Evolutionary conservation across 53 echinoderm and acorn worm species (phyloP).

Genomic region (Patiria pectinifera): DNA sequence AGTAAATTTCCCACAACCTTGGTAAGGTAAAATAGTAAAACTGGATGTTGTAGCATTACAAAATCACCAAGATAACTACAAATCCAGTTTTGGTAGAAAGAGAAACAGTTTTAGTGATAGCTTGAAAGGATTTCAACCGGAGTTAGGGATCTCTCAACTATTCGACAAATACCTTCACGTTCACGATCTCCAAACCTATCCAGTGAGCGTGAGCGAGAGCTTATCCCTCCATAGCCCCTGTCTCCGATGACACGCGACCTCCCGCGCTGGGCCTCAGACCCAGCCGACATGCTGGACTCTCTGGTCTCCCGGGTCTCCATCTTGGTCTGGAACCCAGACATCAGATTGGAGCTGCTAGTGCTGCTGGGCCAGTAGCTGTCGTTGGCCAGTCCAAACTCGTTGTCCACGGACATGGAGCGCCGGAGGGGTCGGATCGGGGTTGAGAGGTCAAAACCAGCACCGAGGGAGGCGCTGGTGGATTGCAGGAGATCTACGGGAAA

Average conservation of each 20-base stretch:
- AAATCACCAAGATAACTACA: background rate
- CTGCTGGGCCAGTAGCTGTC: slow-evolving; percentile 30
- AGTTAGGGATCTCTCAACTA: background rate
- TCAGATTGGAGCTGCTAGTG: slow-evolving; percentile 7
- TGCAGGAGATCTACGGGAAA: slow-evolving; percentile 31
- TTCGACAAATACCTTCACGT: slow-evolving; percentile 49
- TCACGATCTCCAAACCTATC: slow-evolving; percentile 66
- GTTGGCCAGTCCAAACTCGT: slow-evolving; percentile 45
- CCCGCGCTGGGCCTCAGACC: slow-evolving; percentile 27
- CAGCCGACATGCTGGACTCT: background rate
- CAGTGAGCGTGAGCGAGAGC: slow-evolving; percentile 57
- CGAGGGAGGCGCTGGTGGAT: slow-evolving; percentile 8
- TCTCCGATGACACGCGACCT: slow-evolving; percentile 36
- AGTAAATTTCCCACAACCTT: background rate
- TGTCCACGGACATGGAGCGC: slow-evolving; percentile 55
- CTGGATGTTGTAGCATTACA: background rate
- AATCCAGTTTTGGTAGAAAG: background rate
- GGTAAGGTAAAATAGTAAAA: background rate
- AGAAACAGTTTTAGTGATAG: background rate
- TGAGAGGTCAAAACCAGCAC: background rate
- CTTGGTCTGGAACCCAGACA: slow-evolving; percentile 17
- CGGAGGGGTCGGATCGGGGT: slow-evolving; percentile 39
- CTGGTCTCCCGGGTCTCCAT: slow-evolving; percentile 17
- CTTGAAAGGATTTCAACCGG: background rate
- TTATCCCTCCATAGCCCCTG: slow-evolving; percentile 27